Percentiles rank a stretch among this genome's conserved stretches.
phyloP scores from a whole-genome alignment of 1,140 invertebrate species.

The Wasmannia auropunctata region DNA sequence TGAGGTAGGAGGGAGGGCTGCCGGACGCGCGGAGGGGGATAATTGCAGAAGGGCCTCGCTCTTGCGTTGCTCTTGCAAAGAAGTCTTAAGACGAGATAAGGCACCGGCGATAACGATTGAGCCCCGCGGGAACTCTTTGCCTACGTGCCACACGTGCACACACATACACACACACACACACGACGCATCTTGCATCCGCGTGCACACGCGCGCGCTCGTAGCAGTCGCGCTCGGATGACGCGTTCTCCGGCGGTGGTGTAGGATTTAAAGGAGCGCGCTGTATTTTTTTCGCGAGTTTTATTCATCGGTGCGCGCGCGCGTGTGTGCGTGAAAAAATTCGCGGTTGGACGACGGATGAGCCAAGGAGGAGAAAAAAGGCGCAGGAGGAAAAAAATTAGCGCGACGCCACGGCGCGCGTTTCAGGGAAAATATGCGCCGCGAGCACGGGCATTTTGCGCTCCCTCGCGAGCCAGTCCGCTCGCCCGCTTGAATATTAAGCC shows the following conservation, averaged over 20 bases:
- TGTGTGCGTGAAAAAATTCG: slow-evolving; percentile 51
- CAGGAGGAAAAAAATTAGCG: slow-evolving; percentile 35
- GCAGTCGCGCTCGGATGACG: not conserved
- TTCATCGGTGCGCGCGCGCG: not conserved
- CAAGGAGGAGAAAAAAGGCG: not conserved
- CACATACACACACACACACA: not conserved
- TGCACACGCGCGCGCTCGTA: slow-evolving; percentile 16
- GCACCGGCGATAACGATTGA: slow-evolving; percentile 81
- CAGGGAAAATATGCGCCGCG: slow-evolving; percentile 49
- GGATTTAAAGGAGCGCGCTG: slow-evolving; percentile 33
- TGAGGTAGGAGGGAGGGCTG: slow-evolving; percentile 6
- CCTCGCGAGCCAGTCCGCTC: slow-evolving; percentile 26
- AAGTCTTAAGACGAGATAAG: slow-evolving; percentile 82
- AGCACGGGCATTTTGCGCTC: slow-evolving; percentile 27
- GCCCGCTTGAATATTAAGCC: slow-evolving; percentile 50
- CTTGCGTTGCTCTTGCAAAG: slow-evolving; percentile 79
- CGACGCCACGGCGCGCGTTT: slow-evolving; percentile 36
- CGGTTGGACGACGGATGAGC: slow-evolving; percentile 15
- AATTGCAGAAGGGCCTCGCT: slow-evolving; percentile 80
- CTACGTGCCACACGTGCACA: slow-evolving; percentile 76
- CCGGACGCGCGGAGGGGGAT: slow-evolving; percentile 75
- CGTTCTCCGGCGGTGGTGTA: not conserved
- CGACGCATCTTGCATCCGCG: slow-evolving; percentile 70
- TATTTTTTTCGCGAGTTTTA: slow-evolving; percentile 30
- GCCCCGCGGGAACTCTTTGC: slow-evolving; percentile 82